Evolutionary conservation across 2,113 vertebrate genomes (phyloP).

Genomic region (Panurus biarmicus): DNA sequence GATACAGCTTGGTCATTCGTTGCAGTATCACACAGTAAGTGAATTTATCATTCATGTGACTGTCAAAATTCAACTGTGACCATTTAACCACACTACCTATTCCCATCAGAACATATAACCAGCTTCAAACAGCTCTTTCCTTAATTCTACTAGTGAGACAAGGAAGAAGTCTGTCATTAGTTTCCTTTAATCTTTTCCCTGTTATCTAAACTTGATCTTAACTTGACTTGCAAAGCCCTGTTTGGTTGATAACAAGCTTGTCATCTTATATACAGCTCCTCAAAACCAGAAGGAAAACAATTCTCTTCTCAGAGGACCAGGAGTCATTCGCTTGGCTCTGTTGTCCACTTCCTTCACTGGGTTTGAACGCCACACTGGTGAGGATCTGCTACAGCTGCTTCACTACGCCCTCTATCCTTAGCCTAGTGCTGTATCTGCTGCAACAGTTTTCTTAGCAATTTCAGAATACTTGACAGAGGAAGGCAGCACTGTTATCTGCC

Average conservation of each 20-base stretch:
- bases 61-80: background rate
- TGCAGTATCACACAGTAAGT: background rate
- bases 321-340: background rate
- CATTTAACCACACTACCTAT: background rate
- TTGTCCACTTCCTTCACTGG: background rate
- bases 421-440: background rate
- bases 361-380: background rate
- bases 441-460: background rate
- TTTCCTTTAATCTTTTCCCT: background rate
- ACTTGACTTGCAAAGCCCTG: background rate
- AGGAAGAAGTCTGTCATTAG: background rate
- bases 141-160: background rate
- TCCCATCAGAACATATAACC: background rate
- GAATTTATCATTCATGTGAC: background rate
- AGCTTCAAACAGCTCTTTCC: background rate
- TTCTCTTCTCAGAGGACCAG: background rate
- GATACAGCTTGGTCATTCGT: background rate
- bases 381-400: background rate
- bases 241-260: background rate
- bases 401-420: background rate
- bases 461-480: background rate
- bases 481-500: background rate
- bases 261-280: background rate
- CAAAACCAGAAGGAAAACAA: background rate
- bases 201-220: background rate